These are phyloP conservation scores for Grammomys dolichurus DNA, from an alignment of 2,113 vertebrate species.

Conservation along the genomic window DNA sequence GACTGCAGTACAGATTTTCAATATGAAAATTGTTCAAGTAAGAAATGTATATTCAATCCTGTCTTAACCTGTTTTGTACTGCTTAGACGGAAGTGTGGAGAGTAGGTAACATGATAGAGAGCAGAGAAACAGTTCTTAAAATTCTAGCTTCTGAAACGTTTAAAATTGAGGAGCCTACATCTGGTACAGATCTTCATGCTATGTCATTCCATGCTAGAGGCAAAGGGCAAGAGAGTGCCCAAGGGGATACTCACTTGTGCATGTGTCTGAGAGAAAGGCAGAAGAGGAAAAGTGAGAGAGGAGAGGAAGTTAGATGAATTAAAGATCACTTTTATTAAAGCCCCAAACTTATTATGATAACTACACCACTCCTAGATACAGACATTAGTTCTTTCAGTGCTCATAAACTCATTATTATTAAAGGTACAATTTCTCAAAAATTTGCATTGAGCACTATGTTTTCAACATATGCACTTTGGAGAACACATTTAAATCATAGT, in stretches of 20 bases:
- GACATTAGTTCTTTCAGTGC: not conserved
- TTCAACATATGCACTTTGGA: not conserved
- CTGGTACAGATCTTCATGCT: not conserved
- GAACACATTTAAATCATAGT: not conserved
- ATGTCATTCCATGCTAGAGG: not conserved
- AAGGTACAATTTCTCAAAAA: not conserved
- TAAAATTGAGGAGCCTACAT: not conserved
- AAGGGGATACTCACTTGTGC: not conserved
- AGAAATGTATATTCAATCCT: not conserved
- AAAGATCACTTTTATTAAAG: not conserved
- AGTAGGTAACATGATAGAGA: not conserved
- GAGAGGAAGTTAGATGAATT: not conserved
- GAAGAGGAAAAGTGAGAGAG: not conserved
- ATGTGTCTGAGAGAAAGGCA: not conserved
- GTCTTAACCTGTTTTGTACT: not conserved
- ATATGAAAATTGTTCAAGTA: constrained; percentile 22
- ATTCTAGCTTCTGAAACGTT: not conserved
- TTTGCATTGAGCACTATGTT: not conserved
- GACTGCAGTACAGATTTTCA: not conserved
- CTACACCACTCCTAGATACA: not conserved
- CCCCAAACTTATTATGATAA: not conserved
- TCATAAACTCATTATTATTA: not conserved
- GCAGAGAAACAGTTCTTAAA: not conserved
- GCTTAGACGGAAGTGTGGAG: not conserved
- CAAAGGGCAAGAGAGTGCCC: not conserved